Conservation (phyloP, 2,797 vertebrate species). For the Cuniculus paca region DNA sequence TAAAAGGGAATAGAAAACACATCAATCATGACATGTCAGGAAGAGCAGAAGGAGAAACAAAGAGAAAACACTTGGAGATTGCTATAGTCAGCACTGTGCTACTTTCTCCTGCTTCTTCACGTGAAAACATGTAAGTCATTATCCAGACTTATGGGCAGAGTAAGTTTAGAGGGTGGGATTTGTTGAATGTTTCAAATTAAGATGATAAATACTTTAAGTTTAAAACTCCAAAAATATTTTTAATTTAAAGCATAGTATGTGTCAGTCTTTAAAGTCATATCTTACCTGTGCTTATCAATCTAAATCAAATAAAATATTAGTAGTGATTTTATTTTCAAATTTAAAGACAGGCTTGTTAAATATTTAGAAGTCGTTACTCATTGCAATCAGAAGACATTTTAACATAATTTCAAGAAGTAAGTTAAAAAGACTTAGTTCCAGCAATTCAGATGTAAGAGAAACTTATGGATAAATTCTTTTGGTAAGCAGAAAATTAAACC, state of each 20-base stretch:
- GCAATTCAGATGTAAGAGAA: constrained; percentile 67
- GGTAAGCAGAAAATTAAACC: constrained; percentile 78
- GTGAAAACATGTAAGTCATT: neutral
- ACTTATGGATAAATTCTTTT: constrained; percentile 58
- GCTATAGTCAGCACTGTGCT: neutral
- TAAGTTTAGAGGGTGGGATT: neutral
- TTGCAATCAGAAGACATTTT: neutral
- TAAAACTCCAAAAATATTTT: neutral
- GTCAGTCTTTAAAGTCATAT: neutral
- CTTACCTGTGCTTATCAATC: neutral
- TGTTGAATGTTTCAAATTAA: constrained; percentile 41
- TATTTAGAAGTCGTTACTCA: neutral
- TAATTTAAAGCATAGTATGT: neutral
- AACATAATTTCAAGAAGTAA: constrained; percentile 38
- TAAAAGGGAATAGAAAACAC: constrained; percentile 58
- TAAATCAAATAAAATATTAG: constrained; percentile 1
- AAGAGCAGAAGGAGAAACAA: constrained; percentile 54
- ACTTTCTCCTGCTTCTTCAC: neutral
- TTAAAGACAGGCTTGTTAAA: neutral
- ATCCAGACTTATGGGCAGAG: neutral
- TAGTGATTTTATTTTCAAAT: constrained; percentile 47
- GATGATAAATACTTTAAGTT: constrained; percentile 3
- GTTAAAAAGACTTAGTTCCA: constrained; percentile 35
- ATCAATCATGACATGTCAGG: constrained; percentile 62
- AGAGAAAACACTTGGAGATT: neutral